Evolutionary conservation across 2,113 vertebrate species (phyloP).

Genomic region (Dipodomys spectabilis): DNA sequence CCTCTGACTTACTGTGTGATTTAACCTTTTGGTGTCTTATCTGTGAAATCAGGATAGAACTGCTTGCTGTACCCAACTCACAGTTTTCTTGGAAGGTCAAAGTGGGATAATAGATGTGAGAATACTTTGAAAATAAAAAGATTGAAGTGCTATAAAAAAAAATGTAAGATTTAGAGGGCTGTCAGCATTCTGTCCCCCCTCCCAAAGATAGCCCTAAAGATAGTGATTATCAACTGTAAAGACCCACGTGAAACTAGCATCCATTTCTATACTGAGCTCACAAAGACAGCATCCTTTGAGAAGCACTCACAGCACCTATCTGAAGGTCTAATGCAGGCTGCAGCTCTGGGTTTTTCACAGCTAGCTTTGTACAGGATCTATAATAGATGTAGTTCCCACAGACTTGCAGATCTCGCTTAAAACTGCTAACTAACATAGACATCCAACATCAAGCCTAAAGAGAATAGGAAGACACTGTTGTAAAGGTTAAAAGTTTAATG

Average conservation of each 20-base stretch:
- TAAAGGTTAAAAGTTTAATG: conserved; percentile 37
- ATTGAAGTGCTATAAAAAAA: conserved; percentile 68
- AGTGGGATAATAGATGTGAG: conserved; percentile 75
- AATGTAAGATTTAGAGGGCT: conserved; percentile 77
- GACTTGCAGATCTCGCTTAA: conserved; percentile 40
- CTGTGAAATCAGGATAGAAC: conserved; percentile 74
- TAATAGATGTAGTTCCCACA: conserved; percentile 42
- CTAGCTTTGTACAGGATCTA: conserved; percentile 9
- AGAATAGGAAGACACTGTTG: neutral
- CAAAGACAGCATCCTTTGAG: conserved; percentile 68
- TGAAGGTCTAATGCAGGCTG: conserved; percentile 48
- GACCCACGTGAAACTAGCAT: conserved; percentile 20
- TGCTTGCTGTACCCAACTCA: conserved; percentile 70
- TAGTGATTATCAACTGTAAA: conserved; percentile 77
- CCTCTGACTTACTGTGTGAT: conserved; percentile 65
- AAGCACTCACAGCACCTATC: conserved; percentile 53
- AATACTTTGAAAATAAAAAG: conserved; percentile 77
- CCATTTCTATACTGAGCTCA: conserved; percentile 62
- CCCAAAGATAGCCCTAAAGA: conserved; percentile 76
- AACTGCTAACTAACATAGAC: conserved; percentile 15
- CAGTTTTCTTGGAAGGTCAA: conserved; percentile 77
- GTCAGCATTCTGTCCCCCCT: conserved; percentile 35
- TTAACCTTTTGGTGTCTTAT: conserved; percentile 74
- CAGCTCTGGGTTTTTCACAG: conserved; percentile 44
- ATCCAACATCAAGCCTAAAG: neutral